phyloP scores from a whole-genome alignment of 2,888 invertebrate genomes.

The Rhopalosiphum nymphaeae region DNA sequence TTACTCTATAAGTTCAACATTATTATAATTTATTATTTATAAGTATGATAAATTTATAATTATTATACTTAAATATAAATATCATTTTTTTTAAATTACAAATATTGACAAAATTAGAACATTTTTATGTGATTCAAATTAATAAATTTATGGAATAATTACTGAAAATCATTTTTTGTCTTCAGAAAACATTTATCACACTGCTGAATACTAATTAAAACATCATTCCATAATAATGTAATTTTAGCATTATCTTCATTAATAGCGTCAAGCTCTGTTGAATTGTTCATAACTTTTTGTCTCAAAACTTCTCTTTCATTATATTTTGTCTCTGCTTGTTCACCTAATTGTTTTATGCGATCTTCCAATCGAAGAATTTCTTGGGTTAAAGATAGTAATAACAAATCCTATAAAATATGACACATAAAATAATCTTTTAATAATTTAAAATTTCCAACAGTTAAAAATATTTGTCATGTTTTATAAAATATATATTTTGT shows the following conservation, averaged over 20 bases:
- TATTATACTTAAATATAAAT: not conserved
- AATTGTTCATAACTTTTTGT: slow-evolving; percentile 78
- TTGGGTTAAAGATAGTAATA: slow-evolving; percentile 78
- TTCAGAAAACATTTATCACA: slow-evolving; percentile 78
- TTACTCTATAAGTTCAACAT: not conserved
- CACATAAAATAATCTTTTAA: not conserved
- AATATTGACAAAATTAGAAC: not conserved
- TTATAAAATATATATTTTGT: not conserved
- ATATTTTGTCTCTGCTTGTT: slow-evolving; percentile 78
- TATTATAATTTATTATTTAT: not conserved
- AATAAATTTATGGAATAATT: slow-evolving; percentile 68
- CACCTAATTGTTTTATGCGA: slow-evolving; percentile 76
- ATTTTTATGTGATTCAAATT: slow-evolving; percentile 13
- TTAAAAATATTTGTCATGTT: not conserved
- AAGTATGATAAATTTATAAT: too few relatives aligned
- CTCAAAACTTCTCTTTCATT: slow-evolving; percentile 75
- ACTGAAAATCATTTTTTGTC: slow-evolving; percentile 76
- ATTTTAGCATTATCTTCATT: slow-evolving; percentile 80
- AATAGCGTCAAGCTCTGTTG: slow-evolving; percentile 80
- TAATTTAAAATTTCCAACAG: not conserved
- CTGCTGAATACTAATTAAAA: slow-evolving; percentile 79
- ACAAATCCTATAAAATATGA: slow-evolving; percentile 73
- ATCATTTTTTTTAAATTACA: not conserved
- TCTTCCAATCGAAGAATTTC: slow-evolving; percentile 81
- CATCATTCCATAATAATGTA: slow-evolving; percentile 81